Evolutionary conservation across 2,113 vertebrate genomes (phyloP).

Genomic region (Promerops cafer): DNA sequence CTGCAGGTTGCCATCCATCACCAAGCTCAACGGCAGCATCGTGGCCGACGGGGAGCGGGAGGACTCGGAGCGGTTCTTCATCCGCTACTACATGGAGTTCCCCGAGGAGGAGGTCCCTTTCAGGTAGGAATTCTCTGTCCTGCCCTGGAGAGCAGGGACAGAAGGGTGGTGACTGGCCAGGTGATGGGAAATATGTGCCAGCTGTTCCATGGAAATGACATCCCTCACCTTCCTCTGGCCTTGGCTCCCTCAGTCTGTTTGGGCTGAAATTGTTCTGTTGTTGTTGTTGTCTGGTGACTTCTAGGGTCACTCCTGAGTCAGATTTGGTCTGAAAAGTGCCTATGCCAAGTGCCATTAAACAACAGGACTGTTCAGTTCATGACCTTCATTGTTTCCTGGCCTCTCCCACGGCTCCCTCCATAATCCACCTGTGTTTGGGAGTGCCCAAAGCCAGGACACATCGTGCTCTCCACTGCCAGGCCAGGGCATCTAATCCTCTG

Average conservation of each 20-base stretch:
- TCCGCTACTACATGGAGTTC: conserved; percentile 86
- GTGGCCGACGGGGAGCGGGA: conserved; percentile 86
- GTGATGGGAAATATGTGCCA: neutral
- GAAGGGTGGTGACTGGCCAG: neutral
- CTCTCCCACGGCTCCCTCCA: neutral
- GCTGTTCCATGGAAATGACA: neutral
- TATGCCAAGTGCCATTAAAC: neutral
- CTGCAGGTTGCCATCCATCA: conserved; percentile 85
- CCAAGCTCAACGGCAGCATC: conserved; percentile 87
- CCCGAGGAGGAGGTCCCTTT: conserved; percentile 84
- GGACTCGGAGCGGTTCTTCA: conserved; percentile 94
- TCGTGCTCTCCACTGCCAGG: neutral
- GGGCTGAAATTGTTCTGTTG: accelerated
- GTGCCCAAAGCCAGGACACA: neutral
- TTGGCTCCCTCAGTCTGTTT: neutral
- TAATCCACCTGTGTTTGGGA: neutral
- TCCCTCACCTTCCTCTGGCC: neutral
- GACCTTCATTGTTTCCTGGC: neutral
- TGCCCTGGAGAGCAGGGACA: neutral
- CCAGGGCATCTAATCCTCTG: neutral
- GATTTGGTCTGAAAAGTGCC: neutral
- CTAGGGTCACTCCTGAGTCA: neutral
- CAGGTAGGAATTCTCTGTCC: conserved; percentile 70
- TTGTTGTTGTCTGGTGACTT: neutral
- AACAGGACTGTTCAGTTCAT: neutral